phyloP scores from a whole-genome alignment of 2,113 vertebrate genomes.

The Centropus bengalensis region DNA sequence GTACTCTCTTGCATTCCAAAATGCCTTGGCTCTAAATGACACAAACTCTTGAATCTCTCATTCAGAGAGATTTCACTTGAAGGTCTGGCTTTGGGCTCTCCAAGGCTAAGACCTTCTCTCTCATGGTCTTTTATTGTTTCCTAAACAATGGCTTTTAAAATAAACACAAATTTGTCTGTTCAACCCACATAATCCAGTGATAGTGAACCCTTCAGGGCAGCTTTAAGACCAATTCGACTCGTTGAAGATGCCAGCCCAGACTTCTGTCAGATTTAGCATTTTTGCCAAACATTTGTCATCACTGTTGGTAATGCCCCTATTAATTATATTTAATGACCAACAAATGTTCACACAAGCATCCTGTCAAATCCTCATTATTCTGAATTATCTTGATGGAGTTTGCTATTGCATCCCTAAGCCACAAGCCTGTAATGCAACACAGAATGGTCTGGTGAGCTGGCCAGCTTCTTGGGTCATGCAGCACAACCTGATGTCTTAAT shows the following conservation, averaged over 20 bases:
- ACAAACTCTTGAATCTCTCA: background rate
- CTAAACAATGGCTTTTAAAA: background rate
- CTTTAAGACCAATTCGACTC: background rate
- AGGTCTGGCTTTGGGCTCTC: background rate
- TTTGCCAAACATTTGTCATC: slow-evolving; percentile 1
- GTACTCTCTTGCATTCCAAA: background rate
- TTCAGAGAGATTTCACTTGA: background rate
- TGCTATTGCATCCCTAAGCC: background rate
- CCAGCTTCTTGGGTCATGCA: background rate
- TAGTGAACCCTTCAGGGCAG: background rate
- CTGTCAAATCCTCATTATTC: slow-evolving; percentile 6
- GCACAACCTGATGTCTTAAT: background rate
- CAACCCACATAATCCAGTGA: background rate
- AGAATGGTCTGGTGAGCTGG: background rate
- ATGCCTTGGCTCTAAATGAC: background rate
- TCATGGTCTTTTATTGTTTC: background rate
- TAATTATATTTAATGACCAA: background rate
- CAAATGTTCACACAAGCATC: background rate
- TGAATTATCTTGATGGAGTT: background rate
- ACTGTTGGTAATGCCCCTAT: background rate
- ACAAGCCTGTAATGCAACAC: background rate
- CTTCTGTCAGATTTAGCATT: background rate
- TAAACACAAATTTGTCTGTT: background rate
- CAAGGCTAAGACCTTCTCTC: background rate
- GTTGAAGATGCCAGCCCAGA: background rate